Evolutionary conservation across 2,888 invertebrate genomes (phyloP).

Genomic region (Clunio marinus): DNA sequence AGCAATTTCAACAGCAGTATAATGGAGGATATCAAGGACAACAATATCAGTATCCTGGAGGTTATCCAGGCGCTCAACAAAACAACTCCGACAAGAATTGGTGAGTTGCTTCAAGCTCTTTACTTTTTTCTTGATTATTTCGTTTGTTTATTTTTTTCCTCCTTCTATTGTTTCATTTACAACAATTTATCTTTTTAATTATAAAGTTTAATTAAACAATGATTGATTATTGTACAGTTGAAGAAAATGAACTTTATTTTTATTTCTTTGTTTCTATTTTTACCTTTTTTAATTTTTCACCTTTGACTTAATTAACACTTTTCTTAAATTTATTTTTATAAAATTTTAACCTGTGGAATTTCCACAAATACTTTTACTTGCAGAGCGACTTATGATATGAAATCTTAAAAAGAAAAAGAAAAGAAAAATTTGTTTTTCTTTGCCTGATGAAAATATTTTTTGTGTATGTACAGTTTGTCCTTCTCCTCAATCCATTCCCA

Average conservation of each 20-base stretch:
- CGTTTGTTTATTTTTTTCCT: neutral
- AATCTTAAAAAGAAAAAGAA: no score
- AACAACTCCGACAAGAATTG: conserved; percentile 14
- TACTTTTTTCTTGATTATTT: no score
- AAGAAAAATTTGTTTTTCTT: no score
- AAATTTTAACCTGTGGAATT: neutral
- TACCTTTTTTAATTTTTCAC: no score
- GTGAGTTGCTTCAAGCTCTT: neutral
- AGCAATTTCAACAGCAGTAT: conserved; percentile 21
- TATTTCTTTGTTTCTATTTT: no score
- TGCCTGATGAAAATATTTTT: no score
- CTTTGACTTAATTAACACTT: no score
- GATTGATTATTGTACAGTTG: neutral
- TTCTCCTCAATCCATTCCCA: no score
- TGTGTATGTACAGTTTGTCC: no score
- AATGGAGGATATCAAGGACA: conserved; percentile 41
- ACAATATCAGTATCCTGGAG: neutral
- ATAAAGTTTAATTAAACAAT: conserved; percentile 3
- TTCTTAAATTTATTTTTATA: no score
- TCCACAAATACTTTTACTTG: neutral
- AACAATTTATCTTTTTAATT: no score
- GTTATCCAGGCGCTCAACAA: neutral
- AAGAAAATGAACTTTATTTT: neutral
- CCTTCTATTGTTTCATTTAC: neutral
- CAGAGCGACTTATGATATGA: conserved; percentile 11